Base-by-base conservation (phyloP, 1,140 invertebrate species). In the Ridgeia piscesae region DNA sequence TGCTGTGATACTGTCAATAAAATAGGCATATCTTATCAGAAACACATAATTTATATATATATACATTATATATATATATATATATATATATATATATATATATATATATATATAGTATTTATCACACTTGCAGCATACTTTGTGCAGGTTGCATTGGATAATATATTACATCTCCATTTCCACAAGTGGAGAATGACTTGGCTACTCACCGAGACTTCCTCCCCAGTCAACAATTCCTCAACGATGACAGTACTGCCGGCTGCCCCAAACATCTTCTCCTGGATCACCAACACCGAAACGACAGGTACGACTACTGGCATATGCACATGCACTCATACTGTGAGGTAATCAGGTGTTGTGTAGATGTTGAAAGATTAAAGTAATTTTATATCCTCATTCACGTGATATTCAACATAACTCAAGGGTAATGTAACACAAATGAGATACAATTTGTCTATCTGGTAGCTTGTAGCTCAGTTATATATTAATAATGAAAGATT, bases 191-290 rank as follows among this genome's bases (percentile, higher is more conserved):
- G 6, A 42, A 42, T 6, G 88, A 91, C n/a, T 11, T 34, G 9
- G 33, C 33, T 77, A 93, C 97, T 97, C 95, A 98, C 97, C 0
- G 99, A 99, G 91, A 99, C 97, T 97, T 99, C 99, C 96, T 98
- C 98, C 17, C 99, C 99, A 93, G 97, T 97, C 34, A 99, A 96
- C 27, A 98, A 95, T 96, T 99, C 99, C 96, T 99, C 99, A 34
- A 99, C 96, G 4, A 99, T 97, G 91, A 99, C 94, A n/a, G 97
- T 97, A 92, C 98, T 96, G 21, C 98, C 98, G 92, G 98, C 98
- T n/a, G 95, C 94, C 0, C 98, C 98, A 96, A 98, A 99, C 94
- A 97, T 93, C 92, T 95, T 95, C 35, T 96, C 94, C 94, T 97
- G 58, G 88, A 93, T 89, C 91, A 89, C 58, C 11, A 21, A 77